Percentiles rank a stretch among this genome's conserved stretches.
These are phyloP conservation scores for Triplophysa rosa DNA, from an alignment of 2,113 vertebrate species.

Conservation along the genomic window DNA sequence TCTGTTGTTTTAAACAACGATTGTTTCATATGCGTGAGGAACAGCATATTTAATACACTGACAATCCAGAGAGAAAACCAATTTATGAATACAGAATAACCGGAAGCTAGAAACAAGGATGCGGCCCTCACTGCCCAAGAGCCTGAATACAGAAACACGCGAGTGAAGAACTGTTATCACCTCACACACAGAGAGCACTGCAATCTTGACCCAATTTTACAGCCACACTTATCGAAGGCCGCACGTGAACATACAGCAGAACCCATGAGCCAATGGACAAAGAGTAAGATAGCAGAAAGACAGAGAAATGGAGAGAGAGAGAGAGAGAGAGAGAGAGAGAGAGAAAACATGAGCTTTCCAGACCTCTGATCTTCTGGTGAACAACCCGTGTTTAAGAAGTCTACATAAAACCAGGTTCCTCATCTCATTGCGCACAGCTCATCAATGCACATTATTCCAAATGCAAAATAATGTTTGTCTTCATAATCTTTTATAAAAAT, in stretches of 20 bases:
- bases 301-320: neutral
- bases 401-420: neutral
- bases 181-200: constrained; percentile 18
- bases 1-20: no score
- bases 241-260: constrained; percentile 11
- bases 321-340: no score
- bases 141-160: constrained; percentile 5
- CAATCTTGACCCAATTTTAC: constrained; percentile 29
- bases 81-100: neutral
- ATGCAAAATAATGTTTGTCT: no score
- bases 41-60: neutral
- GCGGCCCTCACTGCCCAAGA: neutral
- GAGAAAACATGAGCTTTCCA: neutral
- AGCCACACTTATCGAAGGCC: constrained; percentile 25
- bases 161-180: constrained; percentile 20
- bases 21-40: neutral
- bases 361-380: neutral
- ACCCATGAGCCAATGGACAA: constrained; percentile 21
- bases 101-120: neutral
- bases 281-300: neutral
- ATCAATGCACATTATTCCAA: no score
- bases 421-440: neutral
- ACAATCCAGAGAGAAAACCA: neutral
- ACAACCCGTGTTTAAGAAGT: constrained; percentile 3
- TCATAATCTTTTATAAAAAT: neutral